Evolutionary conservation across 2,888 invertebrate genomes (phyloP), one percentile per base, ranked within the genome.

Genomic region (Choristoneura rosaceana): DNA sequence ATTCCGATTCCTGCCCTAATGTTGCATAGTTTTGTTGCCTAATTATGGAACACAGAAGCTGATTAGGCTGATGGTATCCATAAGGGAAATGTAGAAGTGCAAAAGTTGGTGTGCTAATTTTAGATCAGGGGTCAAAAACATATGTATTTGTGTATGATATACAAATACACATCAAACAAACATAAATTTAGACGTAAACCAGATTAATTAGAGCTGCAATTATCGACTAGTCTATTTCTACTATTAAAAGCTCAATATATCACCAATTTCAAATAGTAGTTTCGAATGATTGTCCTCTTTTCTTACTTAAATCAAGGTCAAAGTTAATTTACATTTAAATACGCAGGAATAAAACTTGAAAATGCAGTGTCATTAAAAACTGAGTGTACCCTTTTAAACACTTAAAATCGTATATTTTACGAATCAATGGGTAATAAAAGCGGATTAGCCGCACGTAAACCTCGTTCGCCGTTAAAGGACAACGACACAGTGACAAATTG

Each of bases 1-100:
- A 88, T 91, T 90, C 88, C 90, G 43, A 68, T 41, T 58, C 71
- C 67, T 67, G 62, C 15, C 58, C 67, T 63, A 68, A 71, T 71
- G 71, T 71, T 62, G 64, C 73, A 68, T 64, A 69, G 73, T 73
- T 73, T 64, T 69, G 73, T 68, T 60, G 59, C 62, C 73, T 69
- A 73, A 73, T 73, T 73, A 73, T 69, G 69, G 43, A 33, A 59
- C 64, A 64, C 63, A 34, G 45, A 12, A 34, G 47, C 34, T 47
- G 55, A 68, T 66, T 60, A 61, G 41, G 43, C n/a, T 47, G n/a
- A 41, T 14, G 25, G 52, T 67, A 34, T 10, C 50, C 25, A n/a
- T 10, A 55, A 55, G 55, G 25, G 25, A 12, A 12, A 55, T 9
- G 25, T 15, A 17, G 47, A 25, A 47, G 63, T 33, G 25, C 33